Base-by-base conservation (phyloP, 1,140 invertebrate genomes). In the Leucophenga varia region DNA sequence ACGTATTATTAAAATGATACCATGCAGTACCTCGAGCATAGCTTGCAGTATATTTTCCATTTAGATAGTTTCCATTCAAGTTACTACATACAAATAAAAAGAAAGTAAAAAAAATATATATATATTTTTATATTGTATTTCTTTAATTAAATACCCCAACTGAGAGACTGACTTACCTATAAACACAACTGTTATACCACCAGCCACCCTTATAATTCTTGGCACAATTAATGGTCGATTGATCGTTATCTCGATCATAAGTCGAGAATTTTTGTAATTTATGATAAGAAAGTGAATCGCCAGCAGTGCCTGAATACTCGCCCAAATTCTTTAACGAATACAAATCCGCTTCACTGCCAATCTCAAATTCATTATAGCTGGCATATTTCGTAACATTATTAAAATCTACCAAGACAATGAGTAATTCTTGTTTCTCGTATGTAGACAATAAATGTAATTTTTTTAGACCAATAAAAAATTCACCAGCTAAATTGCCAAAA, bases 241-340 rank as follows among this genome's bases (percentile, higher is more conserved):
- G 81, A 57, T 89, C 86, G 58, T 87, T 83, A 64, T 89, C 86
- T 10, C 77, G 59, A 50, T 89, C 87, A n/a, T 75, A 73, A 0
- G 86, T 86, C 25, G 84, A 85, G 72, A 88, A 89, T 59, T 80
- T 80, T 61, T 82, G 81, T 0, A 81, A 81, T 39, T 84, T 81
- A 58, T 88, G 85, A 31, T 84, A 83, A 13, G 76, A 73, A 25
- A 89, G 63, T 1, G 84, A 84, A 65, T 89, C 83, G 12, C 77
- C 82, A 47, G 82, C 81, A 55, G 81, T 81, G 13, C 86, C 86
- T 28, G 75, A 76, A 61, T 84, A 87, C 28, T 79, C 77, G 7
- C 80, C 80, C 1, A 88, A 64, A 2, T 82, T 72, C 49, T 78
- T 79, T n/a, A 88, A 78, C 17, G 79, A 73, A 59, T 84, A 89